phyloP scores from a whole-genome alignment of 2,797 vertebrate species.

The Antennarius maculatus region DNA sequence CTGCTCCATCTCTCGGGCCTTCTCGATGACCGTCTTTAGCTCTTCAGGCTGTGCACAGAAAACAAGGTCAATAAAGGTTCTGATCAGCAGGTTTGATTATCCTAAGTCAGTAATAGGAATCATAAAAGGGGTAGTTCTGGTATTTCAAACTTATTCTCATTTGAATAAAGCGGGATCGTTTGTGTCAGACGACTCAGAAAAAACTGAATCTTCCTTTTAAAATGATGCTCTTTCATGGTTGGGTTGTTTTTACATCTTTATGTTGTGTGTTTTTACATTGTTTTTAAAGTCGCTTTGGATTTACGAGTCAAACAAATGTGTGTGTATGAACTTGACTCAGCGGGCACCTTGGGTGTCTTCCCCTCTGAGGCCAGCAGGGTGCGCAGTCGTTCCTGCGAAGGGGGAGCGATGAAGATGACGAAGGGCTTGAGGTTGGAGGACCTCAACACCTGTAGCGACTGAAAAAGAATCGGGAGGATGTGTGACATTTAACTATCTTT shows the following conservation, averaged over 20 bases:
- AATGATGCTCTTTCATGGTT: background rate
- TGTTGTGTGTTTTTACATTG: too few species aligned
- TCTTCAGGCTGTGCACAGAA: slow-evolving; percentile 87
- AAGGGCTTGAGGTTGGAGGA: slow-evolving; percentile 96
- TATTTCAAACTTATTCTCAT: too few species aligned
- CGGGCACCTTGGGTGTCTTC: slow-evolving; percentile 91
- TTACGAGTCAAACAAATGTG: background rate
- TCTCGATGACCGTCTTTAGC: slow-evolving; percentile 92
- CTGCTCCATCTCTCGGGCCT: slow-evolving; percentile 96
- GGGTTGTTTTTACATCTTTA: background rate
- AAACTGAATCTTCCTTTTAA: too few species aligned
- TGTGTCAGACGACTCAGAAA: too few species aligned
- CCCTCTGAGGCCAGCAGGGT: slow-evolving; percentile 91
- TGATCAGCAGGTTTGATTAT: too few species aligned
- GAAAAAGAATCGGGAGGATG: slow-evolving; percentile 9
- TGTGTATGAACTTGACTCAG: background rate
- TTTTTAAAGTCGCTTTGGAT: background rate
- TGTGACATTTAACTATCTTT: too few species aligned
- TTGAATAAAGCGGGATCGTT: too few species aligned
- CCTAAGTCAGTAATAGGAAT: too few species aligned
- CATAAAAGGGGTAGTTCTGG: too few species aligned
- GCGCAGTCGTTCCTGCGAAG: slow-evolving; percentile 93
- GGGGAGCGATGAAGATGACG: slow-evolving; percentile 95
- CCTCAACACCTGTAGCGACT: slow-evolving; percentile 91
- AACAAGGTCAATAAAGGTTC: background rate